Evolutionary conservation across 2,797 vertebrate species (phyloP).

Genomic region (Mus caroli): DNA sequence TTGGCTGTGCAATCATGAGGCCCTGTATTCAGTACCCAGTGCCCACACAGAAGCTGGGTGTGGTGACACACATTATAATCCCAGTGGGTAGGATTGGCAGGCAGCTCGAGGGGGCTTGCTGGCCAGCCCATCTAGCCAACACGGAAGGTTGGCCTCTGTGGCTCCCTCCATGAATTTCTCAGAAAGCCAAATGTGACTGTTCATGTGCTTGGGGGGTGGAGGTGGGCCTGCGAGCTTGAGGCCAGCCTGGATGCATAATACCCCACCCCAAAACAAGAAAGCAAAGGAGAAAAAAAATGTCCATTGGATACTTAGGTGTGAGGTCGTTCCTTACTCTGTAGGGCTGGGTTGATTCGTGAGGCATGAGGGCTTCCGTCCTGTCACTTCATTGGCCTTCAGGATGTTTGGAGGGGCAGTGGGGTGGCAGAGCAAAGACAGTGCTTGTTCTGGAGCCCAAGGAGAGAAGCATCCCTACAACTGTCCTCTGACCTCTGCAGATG

Average conservation of each 20-base stretch:
- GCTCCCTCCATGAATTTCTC: not conserved
- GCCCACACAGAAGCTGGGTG: not conserved
- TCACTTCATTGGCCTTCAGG: constrained; percentile 37
- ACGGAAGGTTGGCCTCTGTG: not conserved
- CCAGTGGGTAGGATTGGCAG: not conserved
- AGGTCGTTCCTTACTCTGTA: not conserved
- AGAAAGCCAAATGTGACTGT: not conserved
- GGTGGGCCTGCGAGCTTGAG: not conserved
- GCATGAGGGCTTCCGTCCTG: not conserved
- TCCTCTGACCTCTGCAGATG: not conserved
- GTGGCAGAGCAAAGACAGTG: not conserved
- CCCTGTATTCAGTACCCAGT: not conserved
- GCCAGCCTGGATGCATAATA: not conserved
- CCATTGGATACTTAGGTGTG: not conserved
- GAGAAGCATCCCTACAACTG: not conserved
- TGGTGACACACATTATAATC: too few species aligned
- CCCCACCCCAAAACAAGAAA: not conserved
- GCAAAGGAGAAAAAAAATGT: not conserved
- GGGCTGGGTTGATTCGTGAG: not conserved
- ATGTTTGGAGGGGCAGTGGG: too few species aligned
- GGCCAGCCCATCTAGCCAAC: too few species aligned
- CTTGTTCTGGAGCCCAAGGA: not conserved
- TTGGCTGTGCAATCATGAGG: not conserved
- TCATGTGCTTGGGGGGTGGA: not conserved
- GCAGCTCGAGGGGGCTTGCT: not conserved